A percentile compares a stretch with the other conserved stretches of the same genome.
phyloP scores from a whole-genome alignment of 2,888 invertebrate species.

The Xestia c-nigrum region DNA sequence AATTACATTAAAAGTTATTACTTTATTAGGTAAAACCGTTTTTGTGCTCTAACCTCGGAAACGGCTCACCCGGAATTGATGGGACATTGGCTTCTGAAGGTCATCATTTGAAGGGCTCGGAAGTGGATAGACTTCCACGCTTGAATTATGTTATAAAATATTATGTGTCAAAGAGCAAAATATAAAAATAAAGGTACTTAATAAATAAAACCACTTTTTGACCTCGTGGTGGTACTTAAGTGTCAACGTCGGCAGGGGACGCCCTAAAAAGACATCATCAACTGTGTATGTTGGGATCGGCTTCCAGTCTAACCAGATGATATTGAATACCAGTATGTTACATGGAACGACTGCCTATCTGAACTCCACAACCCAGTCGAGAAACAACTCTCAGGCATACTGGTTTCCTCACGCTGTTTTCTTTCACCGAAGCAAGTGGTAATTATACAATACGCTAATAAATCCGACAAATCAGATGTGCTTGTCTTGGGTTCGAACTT shows the following conservation, averaged over 20 bases:
- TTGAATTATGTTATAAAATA: not conserved
- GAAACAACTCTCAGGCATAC: no score
- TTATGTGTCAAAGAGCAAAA: conserved; percentile 1
- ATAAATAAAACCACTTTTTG: conserved; percentile 1
- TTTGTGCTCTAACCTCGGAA: conserved; percentile 12
- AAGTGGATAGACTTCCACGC: not conserved
- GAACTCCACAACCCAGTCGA: no score
- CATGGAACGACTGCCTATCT: no score
- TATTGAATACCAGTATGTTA: no score
- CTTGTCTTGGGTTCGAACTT: no score
- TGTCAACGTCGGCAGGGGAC: not conserved
- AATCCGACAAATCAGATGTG: no score
- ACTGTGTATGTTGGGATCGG: no score
- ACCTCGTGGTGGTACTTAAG: not conserved
- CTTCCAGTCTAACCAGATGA: no score
- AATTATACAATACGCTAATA: no score
- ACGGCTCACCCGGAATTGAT: conserved; percentile 27
- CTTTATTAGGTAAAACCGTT: not conserved
- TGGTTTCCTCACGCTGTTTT: no score
- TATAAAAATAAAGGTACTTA: not conserved
- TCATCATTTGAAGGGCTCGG: conserved; percentile 5
- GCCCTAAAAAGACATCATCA: not conserved
- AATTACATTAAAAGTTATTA: not conserved
- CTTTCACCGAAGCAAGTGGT: no score
- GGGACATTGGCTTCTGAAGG: conserved; percentile 13